Evolutionary conservation across 2,888 invertebrate genomes (phyloP), one percentile per base, ranked within the genome.

Genomic region (Ectemnius lituratus): DNA sequence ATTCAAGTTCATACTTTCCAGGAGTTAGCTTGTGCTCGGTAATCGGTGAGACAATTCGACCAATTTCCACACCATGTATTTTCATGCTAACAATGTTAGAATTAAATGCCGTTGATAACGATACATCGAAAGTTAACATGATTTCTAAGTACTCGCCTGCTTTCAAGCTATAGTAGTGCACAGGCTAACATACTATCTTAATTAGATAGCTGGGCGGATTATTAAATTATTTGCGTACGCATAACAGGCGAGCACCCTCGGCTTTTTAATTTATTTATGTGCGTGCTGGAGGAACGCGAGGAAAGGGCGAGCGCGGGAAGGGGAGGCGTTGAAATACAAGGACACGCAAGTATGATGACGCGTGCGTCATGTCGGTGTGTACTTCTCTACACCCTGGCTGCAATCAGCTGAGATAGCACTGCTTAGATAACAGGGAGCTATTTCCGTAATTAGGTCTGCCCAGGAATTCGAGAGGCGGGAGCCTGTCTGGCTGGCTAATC

Each of bases 251-350:
- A 28, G 59, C 16, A 67, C 67, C 49, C 52, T 16, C 47, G 18
- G 11, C 18, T 16, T 56, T 59, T 58, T 79, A 79, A 81, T 83
- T 83, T 81, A 79, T 82, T 83, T 78, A 64, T 76, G 57, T 70
- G 75, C 23, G 20, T 20, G 46, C 45, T 16, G 52, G 60, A 27
- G 45, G 62, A 67, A 71, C 37, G 63, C 18, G 18, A 45, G 23
- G n/a, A 47, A 16, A 52, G 67, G 11, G 6, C 37, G 23, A 37
- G 37, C 8, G 11, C 2, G 52, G 8, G 16, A 52, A 52, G 52
- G 52, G 52, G n/a, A 11, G 14, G 4, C 16, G 5, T 16, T 52
- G 14, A 6, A 16, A 52, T 16, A 67, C 76, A 27, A 61, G 5
- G 64, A 18, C 75, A 81, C 72, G 78, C 78, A 81, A 82, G 68